phyloP scores from a whole-genome alignment of 2,113 vertebrate genomes.

The Brienomyrus brachyistius region DNA sequence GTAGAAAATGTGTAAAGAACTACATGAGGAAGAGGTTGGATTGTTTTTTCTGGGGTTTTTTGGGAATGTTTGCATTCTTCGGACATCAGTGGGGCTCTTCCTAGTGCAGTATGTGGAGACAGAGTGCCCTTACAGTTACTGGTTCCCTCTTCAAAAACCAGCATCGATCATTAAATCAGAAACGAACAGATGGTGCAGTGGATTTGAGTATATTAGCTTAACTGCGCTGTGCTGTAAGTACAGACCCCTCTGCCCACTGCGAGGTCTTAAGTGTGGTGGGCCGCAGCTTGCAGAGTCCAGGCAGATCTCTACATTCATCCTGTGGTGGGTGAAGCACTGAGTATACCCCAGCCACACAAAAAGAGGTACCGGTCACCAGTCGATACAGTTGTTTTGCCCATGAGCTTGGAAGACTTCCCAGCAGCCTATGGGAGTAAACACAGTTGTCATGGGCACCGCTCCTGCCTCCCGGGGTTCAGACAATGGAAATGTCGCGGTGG shows the following conservation, averaged over 20 bases:
- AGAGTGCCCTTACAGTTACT: neutral
- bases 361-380: neutral
- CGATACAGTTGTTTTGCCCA: neutral
- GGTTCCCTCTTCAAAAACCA: neutral
- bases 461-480: neutral
- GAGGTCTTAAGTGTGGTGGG: neutral
- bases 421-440: slow-evolving; percentile 8
- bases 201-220: neutral
- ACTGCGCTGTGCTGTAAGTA: neutral
- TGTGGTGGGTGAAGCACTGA: neutral
- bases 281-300: neutral
- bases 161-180: neutral
- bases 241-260: neutral
- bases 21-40: neutral
- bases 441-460: slow-evolving; percentile 13
- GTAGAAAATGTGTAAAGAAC: neutral
- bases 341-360: neutral
- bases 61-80: neutral
- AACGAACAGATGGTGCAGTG: neutral
- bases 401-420: neutral
- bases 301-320: neutral
- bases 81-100: neutral
- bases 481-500: neutral
- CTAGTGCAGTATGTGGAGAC: neutral
- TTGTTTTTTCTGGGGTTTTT: neutral